Evolutionary conservation across 2,797 vertebrate genomes (phyloP), one percentile per base, ranked within the genome.

Genomic region (Hoplostethus mediterraneus): DNA sequence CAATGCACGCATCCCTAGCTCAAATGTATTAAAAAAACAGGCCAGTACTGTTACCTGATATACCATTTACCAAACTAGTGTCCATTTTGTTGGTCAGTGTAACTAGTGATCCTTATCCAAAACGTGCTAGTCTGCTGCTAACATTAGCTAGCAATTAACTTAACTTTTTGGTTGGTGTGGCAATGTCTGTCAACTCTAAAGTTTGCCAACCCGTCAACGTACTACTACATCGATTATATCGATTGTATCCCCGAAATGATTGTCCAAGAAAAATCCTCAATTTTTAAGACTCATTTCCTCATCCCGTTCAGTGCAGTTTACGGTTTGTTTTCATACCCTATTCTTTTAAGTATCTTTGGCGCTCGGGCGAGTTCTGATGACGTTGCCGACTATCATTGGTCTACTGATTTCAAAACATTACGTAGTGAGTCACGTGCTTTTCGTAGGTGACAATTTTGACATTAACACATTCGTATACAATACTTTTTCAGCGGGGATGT

Each of bases 281-380:
- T n/a, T 6, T 63, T 2, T 45, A 49, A 55, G 63, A 2, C 1
- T 47, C 47, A 16, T 36, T 63, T 62, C 10, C 17, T 6, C 30
- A 12, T 40, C 11, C 55, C 13, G 14, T 14, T 45, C 13, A 5
- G 44, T 45, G 13, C 13, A 14, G 49, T 1, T 71, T 48, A 57
- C 49, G 3, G 11, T 56, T 59, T 61, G 38, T 73, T 79, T 62
- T 63, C 57, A 73, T 79, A 73, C 65, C 28, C 48, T 36, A 21
- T 68, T 12, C 57, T 5, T 57, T 4, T 6, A 31, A 42, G 48
- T 11, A 28, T 13, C 5, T 42, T 33, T 49, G 21, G 40, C 51
- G 48, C 16, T 36, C 2, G 21, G 83, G 52, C 87, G 74, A 40
- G 3, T 42, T 17, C 67, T 85, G 79, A 87, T 87, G 84, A 89